Percentiles rank a stretch among this genome's conserved stretches.
These are phyloP conservation scores for Romanomermis culicivorax DNA, from an alignment of 2,888 invertebrate species.

Conservation along the genomic window DNA sequence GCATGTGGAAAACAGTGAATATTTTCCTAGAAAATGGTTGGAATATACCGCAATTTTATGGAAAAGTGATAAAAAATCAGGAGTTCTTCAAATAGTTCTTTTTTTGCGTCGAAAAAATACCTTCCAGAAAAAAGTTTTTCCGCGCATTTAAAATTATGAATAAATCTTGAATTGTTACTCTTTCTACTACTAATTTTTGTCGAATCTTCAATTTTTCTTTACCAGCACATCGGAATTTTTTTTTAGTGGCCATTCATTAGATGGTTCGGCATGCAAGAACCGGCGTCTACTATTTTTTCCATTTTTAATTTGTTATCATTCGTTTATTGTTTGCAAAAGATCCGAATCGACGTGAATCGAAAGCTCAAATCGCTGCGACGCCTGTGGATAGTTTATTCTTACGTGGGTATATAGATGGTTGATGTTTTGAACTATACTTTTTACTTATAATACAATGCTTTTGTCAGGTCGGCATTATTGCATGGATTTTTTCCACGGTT, in stretches of 20 bases:
- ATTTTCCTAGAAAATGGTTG: constrained; percentile 46
- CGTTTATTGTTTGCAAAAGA: not conserved
- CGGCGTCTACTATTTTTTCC: constrained; percentile 70
- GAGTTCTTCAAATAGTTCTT: no score
- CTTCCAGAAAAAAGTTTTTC: no score
- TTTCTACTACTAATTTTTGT: no score
- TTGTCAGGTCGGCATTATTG: constrained; percentile 49
- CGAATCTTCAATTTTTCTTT: no score
- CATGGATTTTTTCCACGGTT: constrained; percentile 76
- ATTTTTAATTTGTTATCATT: constrained; percentile 41
- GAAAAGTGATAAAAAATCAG: constrained; percentile 65
- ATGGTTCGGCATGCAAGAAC: constrained; percentile 68
- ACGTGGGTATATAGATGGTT: not conserved
- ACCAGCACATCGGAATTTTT: no score
- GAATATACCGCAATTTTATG: constrained; percentile 72
- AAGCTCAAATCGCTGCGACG: constrained; percentile 1
- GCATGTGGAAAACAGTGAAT: constrained; percentile 80
- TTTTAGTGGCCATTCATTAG: constrained; percentile 86
- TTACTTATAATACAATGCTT: not conserved
- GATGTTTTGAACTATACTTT: not conserved
- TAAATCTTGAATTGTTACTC: no score
- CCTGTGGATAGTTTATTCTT: constrained; percentile 10
- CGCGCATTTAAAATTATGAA: no score
- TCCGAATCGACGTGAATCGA: not conserved
- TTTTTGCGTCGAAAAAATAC: no score